Base-by-base conservation (phyloP, 2,888 invertebrate species). In the Cosmorhoe ocellata region DNA sequence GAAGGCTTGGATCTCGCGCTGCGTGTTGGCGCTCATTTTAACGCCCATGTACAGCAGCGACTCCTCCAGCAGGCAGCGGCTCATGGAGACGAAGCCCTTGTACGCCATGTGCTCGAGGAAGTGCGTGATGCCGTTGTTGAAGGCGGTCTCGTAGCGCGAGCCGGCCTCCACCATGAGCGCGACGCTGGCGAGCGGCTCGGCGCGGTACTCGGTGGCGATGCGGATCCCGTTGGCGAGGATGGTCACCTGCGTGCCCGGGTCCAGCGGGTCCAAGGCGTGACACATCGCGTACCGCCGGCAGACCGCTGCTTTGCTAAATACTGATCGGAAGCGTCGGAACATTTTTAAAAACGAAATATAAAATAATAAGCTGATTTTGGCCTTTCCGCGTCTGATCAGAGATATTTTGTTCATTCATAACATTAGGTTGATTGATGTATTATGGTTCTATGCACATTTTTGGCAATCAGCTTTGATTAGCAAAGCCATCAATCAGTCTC, bases 61-160 rank as follows among this genome's bases (percentile, higher is more conserved):
- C 0, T 58, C 41, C 46, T 80, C 74, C 1, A 84, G 41, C 1
- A 51, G 37, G 2, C n/a, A 2, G 41, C 62, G 66, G 0, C 12
- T 34, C 60, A 74, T 58, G 0, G 59, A 47, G 12, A 38, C 56
- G 41, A 73, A 75, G 4, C 84, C 84, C 59, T 79, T 83, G 56
- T 66, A 83, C 0, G 77, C 81, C 63, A 88, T 62, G 45, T 83
- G 87, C 55, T 85, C 86, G 12, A 89, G 69, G 44, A 88, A 77
- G 58, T 87, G 79, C 0, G 80, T 69, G 10, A 87, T 69, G 1
- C 89, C 89, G 54, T 87, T 79, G 44, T 74, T 71, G 51, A 56
- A 58, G 1, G 55, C 26, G 0, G 63, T 71, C 58, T 89, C 89
- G 53, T 69, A 84, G 7, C 84, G 67, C 0, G 89, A 53, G 1